phyloP scores from a whole-genome alignment of 2,797 vertebrate genomes.

The Acipenser oxyrinchus region DNA sequence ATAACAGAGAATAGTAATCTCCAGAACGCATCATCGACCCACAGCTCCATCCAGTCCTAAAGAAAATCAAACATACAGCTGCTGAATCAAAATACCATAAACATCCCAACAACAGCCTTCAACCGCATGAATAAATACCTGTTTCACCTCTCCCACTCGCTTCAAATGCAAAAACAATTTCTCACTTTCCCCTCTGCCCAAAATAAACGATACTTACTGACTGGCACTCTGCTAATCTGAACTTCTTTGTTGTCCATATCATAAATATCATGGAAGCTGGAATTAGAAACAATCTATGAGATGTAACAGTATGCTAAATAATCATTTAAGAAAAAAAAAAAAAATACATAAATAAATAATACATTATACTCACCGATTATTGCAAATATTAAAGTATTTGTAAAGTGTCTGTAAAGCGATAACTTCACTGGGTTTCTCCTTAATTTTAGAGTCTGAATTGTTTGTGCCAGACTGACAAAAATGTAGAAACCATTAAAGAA shows the following conservation, averaged over 20 bases:
- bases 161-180: no score
- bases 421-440: slow-evolving; percentile 79
- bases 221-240: slow-evolving; percentile 67
- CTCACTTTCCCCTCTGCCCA: background rate
- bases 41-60: slow-evolving; percentile 80
- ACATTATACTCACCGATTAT: slow-evolving; percentile 60
- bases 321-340: no score
- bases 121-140: no score
- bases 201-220: slow-evolving; percentile 61
- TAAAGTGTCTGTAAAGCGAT: slow-evolving; percentile 81
- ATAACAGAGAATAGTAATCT: slow-evolving; percentile 78
- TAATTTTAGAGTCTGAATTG: slow-evolving; percentile 78
- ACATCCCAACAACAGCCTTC: no score
- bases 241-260: slow-evolving; percentile 75
- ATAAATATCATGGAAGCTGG: slow-evolving; percentile 79
- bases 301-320: slow-evolving; percentile 1
- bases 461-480: slow-evolving; percentile 83
- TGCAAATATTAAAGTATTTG: slow-evolving; percentile 78
- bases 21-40: slow-evolving; percentile 85
- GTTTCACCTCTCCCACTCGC: no score
- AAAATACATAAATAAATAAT: background rate
- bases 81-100: no score
- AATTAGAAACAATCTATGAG: slow-evolving; percentile 28
- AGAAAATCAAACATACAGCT: background rate
- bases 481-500: slow-evolving; percentile 72